phyloP scores from a whole-genome alignment of 2,113 vertebrate species.

The Chrysochloris asiatica region DNA sequence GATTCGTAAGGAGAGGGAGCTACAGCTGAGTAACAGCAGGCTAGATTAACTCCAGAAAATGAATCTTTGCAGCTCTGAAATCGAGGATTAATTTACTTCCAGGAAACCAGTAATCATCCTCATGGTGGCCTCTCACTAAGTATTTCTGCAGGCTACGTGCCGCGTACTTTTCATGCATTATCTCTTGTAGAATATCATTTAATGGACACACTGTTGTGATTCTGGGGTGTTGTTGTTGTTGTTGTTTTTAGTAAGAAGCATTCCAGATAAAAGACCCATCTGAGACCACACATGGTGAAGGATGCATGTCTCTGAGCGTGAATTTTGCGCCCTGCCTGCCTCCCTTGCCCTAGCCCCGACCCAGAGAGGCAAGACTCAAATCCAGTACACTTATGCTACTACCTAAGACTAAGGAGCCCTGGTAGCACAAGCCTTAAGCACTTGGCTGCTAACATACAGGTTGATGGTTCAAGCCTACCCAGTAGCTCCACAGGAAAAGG shows the following conservation, averaged over 20 bases:
- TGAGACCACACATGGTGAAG: neutral
- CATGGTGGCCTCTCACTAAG: neutral
- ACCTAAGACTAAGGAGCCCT: neutral
- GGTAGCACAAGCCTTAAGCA: neutral
- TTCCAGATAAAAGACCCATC: neutral
- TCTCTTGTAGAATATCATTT: neutral
- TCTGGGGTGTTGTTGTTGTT: no score
- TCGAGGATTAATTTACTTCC: constrained; percentile 6
- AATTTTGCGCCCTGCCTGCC: fast-evolving
- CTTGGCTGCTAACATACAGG: neutral
- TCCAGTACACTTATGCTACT: neutral
- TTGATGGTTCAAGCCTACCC: neutral
- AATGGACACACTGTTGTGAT: neutral
- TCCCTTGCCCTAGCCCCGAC: neutral
- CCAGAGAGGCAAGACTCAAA: neutral
- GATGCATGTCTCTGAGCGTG: neutral
- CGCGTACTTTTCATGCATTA: neutral
- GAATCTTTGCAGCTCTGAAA: neutral
- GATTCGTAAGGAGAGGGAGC: constrained; percentile 32
- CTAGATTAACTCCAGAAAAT: constrained; percentile 35
- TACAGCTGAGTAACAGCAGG: constrained; percentile 2
- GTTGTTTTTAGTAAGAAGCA: neutral
- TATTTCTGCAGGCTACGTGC: neutral
- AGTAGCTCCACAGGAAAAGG: neutral
- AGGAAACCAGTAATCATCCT: neutral